Base-by-base conservation (phyloP, 2,113 vertebrate species). In the Girardinichthys multiradiatus region DNA sequence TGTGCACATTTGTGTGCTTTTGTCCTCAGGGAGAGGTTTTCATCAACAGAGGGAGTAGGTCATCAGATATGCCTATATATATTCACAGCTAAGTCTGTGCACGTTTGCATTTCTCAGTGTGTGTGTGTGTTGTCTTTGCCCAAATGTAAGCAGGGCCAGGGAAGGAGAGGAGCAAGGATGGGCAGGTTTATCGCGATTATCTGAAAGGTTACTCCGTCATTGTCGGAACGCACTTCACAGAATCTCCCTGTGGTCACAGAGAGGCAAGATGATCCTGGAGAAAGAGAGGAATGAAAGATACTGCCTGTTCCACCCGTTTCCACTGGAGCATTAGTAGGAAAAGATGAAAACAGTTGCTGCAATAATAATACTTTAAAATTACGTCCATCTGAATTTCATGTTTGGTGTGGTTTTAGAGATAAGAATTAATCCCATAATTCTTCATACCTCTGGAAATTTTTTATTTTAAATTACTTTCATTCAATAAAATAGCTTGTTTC, bases 131-230 rank as follows among this genome's bases (percentile, higher is more conserved):
- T 54, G 21, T 54, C 48, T 54, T 54, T n/a, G 8, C 48, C 48
- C 48, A 54, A 51, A 28, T 39, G 21, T 57, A 28, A 21, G 68
- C 27, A 45, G 10, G 26, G 48, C 33, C 54, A 68, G 42, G 45
- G 74, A 39, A 19, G 66, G 57, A 29, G 72, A 65, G 51, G 67
- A 73, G 78, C 80, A 12, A 31, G 67, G 77, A 75, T 65, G 81
- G 87, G 79, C 67, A 68, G 67, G 72, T 88, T 81, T 85, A 89
- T 92, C 90, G 78, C 60, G 77, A 68, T 78, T 91, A 92, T 91
- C 87, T 91, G 85, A 87, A 92, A 93, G 92, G 93, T 93, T 86
- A 80, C 85, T 93, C 91, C 70, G 75, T 93, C 92, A 89, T 90
- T 91, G 90, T 91, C 72, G 24, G 75, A 80, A 69, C 61, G 71